These are phyloP conservation scores for Phodopus roborovskii DNA, from an alignment of 2,113 vertebrate species.

Conservation along the genomic window DNA sequence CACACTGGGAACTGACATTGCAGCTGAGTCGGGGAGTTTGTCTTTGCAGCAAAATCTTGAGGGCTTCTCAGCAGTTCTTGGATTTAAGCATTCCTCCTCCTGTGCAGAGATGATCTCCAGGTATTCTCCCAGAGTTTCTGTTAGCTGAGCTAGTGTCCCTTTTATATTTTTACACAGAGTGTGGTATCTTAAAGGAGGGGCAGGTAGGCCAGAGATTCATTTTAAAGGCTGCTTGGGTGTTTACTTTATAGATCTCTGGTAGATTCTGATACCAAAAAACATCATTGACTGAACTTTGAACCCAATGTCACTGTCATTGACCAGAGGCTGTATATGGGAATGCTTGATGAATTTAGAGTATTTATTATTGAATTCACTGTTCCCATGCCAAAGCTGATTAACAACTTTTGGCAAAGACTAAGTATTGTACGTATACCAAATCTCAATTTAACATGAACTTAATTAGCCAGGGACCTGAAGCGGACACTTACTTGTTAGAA, in stretches of 20 bases:
- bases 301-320: neutral
- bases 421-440: neutral
- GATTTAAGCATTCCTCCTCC: neutral
- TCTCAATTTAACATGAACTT: neutral
- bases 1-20: neutral
- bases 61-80: neutral
- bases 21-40: neutral
- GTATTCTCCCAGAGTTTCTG: neutral
- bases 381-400: neutral
- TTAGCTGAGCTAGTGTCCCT: neutral
- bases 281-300: neutral
- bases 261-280: neutral
- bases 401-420: neutral
- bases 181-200: neutral
- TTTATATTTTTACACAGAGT: neutral
- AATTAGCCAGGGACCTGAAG: conserved; percentile 8
- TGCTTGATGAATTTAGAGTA: neutral
- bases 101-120: neutral
- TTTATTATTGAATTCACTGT: neutral
- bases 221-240: neutral
- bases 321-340: neutral
- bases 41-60: neutral
- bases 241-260: neutral
- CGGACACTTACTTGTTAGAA: conserved; percentile 27
- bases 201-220: neutral